Conservation (phyloP, 2,888 invertebrate species). For the Eudemis profundana region DNA sequence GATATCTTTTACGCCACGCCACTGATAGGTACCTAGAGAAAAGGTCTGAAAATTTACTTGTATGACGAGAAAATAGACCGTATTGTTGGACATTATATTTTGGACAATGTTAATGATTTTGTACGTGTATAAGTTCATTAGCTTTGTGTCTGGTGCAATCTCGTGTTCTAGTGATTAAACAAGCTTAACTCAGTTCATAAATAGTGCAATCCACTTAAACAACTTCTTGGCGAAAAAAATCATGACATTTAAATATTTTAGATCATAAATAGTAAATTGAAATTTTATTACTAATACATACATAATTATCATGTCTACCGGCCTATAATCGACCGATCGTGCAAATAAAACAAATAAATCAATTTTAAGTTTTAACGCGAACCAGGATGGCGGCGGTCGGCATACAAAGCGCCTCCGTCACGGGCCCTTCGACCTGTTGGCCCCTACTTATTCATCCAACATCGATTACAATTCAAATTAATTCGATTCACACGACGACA, state of each 20-base stretch:
- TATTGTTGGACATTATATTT: too few species aligned
- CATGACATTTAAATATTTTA: not conserved
- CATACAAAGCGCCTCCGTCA: constrained; percentile 33
- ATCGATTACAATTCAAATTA: constrained; percentile 77
- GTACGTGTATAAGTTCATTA: not conserved
- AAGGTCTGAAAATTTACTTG: too few species aligned
- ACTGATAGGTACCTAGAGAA: too few species aligned
- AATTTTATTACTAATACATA: constrained; percentile 17
- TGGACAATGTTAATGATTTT: too few species aligned
- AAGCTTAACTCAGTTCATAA: not conserved
- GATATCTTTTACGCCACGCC: too few species aligned
- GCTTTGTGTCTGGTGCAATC: not conserved
- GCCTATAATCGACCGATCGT: not conserved
- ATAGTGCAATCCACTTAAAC: constrained; percentile 1
- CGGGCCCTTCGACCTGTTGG: constrained; percentile 66
- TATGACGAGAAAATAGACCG: too few species aligned
- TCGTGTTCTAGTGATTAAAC: not conserved
- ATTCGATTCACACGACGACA: constrained; percentile 74
- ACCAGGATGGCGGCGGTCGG: constrained; percentile 23
- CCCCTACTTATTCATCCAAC: constrained; percentile 61
- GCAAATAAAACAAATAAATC: constrained; percentile 31
- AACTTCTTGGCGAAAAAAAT: not conserved
- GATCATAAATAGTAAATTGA: constrained; percentile 14
- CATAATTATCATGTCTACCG: not conserved
- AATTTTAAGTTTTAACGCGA: constrained; percentile 16